Conservation (phyloP, 1,140 invertebrate species). For the Diorhabda carinulata region DNA sequence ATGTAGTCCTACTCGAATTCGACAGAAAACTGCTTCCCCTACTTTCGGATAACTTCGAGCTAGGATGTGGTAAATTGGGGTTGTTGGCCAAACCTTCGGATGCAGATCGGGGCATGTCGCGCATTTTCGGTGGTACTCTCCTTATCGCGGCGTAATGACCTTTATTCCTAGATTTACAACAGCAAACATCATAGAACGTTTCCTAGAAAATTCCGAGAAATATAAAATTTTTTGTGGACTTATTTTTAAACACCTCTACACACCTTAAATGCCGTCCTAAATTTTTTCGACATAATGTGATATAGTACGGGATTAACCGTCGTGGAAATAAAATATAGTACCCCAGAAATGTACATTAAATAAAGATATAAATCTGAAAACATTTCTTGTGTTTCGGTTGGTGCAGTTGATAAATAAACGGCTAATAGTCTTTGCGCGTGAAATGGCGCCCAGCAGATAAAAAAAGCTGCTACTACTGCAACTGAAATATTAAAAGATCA, state of each 20-base stretch:
- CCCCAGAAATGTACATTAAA: slow-evolving; percentile 65
- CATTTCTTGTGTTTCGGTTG: slow-evolving; percentile 35
- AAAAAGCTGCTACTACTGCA: slow-evolving; percentile 90
- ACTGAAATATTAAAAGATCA: slow-evolving; percentile 58
- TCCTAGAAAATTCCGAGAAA: slow-evolving; percentile 34
- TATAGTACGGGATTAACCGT: slow-evolving; percentile 82
- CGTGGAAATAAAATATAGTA: slow-evolving; percentile 70
- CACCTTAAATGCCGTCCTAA: slow-evolving; percentile 78
- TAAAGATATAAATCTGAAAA: slow-evolving; percentile 56
- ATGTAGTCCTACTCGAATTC: not conserved
- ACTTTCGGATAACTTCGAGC: slow-evolving; percentile 1
- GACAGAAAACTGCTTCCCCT: slow-evolving; percentile 13
- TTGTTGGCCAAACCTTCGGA: slow-evolving; percentile 27
- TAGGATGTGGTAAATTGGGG: not conserved
- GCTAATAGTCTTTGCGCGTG: slow-evolving; percentile 81
- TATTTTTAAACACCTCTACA: slow-evolving; percentile 22
- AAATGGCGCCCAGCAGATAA: slow-evolving; percentile 93
- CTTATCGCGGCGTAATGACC: slow-evolving; percentile 17
- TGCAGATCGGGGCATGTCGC: slow-evolving; percentile 25
- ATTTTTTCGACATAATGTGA: slow-evolving; percentile 85
- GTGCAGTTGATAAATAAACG: slow-evolving; percentile 54
- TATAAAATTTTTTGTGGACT: not conserved
- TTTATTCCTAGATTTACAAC: slow-evolving; percentile 16
- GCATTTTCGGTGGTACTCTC: slow-evolving; percentile 18
- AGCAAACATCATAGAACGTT: slow-evolving; percentile 37